Evolutionary conservation across 2,113 vertebrate genomes (phyloP).

Genomic region (Pomatorhinus ruficollis): DNA sequence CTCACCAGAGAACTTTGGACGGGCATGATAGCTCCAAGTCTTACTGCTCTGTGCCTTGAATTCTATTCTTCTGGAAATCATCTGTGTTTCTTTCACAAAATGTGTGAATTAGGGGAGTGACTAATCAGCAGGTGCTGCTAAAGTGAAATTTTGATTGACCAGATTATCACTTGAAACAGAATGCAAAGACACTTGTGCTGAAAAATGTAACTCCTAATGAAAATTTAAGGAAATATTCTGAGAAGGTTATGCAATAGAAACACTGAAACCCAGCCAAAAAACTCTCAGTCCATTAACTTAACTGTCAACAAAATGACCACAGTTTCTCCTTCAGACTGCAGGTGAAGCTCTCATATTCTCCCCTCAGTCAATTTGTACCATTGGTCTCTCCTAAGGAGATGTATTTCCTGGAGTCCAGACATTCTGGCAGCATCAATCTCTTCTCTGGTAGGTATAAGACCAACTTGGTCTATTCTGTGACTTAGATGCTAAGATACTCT

Average conservation of each 20-base stretch:
- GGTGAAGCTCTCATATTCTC: not conserved
- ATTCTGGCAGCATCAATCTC: not conserved
- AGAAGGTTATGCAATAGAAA: not conserved
- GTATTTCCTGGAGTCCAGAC: not conserved
- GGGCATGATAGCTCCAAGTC: not conserved
- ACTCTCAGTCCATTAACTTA: not conserved
- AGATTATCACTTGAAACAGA: not conserved
- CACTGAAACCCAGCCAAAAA: not conserved
- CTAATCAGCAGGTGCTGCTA: not conserved
- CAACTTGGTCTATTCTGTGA: not conserved
- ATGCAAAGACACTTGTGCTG: not conserved
- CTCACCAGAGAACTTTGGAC: not conserved
- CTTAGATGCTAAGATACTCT: not conserved
- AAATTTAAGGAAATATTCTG: conserved; percentile 10
- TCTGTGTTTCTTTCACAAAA: not conserved
- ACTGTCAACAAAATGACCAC: not conserved
- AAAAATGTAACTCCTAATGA: not conserved
- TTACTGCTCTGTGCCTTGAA: not conserved
- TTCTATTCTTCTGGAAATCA: not conserved
- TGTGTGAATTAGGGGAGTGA: not conserved
- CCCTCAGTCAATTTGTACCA: not conserved
- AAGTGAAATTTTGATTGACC: not conserved
- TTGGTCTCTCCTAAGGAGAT: not conserved
- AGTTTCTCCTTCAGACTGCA: not conserved
- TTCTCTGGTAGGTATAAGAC: not conserved